Evolutionary conservation across 2,888 invertebrate genomes (phyloP).

Genomic region (Cyaniris semiargus): DNA sequence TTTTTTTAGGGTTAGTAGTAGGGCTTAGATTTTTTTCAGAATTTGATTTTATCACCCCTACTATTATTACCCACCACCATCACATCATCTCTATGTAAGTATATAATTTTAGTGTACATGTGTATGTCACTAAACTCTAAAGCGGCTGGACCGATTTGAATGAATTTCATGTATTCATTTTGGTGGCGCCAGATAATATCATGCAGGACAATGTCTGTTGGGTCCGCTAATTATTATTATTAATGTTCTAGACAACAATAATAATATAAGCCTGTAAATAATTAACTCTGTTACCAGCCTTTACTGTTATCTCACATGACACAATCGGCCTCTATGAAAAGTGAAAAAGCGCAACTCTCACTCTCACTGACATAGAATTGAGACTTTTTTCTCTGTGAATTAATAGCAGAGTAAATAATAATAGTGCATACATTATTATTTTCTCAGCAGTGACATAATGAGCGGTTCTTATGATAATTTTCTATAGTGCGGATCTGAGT

Average conservation of each 20-base stretch:
- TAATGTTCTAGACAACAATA: background rate
- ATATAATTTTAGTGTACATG: no score
- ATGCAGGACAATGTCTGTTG: no score
- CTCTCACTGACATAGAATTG: constrained; percentile 26
- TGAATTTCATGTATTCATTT: no score
- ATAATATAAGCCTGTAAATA: background rate
- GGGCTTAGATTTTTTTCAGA: no score
- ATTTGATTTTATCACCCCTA: no score
- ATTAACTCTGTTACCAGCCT: background rate
- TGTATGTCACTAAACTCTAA: no score
- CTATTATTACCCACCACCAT: no score
- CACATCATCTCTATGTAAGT: no score
- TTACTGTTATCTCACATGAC: constrained; percentile 17
- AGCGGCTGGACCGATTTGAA: no score
- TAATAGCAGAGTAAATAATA: background rate
- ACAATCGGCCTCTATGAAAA: constrained; percentile 32
- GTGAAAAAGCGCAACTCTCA: constrained; percentile 27
- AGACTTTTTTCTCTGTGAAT: constrained; percentile 24
- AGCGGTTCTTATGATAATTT: background rate
- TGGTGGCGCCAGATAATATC: no score
- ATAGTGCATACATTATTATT: constrained; percentile 19
- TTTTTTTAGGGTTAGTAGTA: no score
- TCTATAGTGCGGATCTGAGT: background rate
- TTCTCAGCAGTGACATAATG: background rate
- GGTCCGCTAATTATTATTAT: no score